Base-by-base conservation (phyloP, 2,888 invertebrate species). In the Taphrorychus bicolor region DNA sequence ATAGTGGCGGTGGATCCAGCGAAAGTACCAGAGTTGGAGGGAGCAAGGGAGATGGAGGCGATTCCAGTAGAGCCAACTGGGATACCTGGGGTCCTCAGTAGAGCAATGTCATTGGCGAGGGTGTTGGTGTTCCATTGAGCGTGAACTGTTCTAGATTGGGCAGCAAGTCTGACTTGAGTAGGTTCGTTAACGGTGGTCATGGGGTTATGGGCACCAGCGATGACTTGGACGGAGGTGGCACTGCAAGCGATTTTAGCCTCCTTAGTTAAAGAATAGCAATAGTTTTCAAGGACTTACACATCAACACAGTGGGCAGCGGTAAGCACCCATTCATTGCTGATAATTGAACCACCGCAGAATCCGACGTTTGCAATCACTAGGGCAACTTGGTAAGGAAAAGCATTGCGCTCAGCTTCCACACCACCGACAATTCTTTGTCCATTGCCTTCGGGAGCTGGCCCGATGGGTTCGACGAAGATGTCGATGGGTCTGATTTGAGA, bases 1-100 rank as follows among this genome's bases (percentile, higher is more conserved):
- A 83, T 82, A 4, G 80, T 77, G 18, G 79, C 82, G 21, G 76
- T 70, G 56, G 77, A 77, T 59, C 80, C 80, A 49, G 77, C 79
- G 53, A 82, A 82, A 17, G 77, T 78, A 19, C 72, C 66, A 24
- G 63, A 23, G 23, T 24, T 49, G 14, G 63, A 23, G 2, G 56
- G 32, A 32, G 63, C 63, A 52, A 63, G 40, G 7, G n/a, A n/a
- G 4, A 63, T 21, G 32, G 40, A 9, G 14, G 40, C 24, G 14
- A 62, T 62, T 23, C 45, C 51, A 9, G 11, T 14, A 7, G 14
- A 3, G 0, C 23, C 18, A 18, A 54, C 5, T 9, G 57, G 57
- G 16, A 63, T 63, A 11, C 18, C 16, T 23, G 49, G 7, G 16
- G n/a, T 49, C 21, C 51, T 49, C 14, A 63, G 21, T 16, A 63